These are phyloP conservation scores for Teinopalpus imperialis DNA, from an alignment of 2,888 invertebrate species.

Conservation along the genomic window DNA sequence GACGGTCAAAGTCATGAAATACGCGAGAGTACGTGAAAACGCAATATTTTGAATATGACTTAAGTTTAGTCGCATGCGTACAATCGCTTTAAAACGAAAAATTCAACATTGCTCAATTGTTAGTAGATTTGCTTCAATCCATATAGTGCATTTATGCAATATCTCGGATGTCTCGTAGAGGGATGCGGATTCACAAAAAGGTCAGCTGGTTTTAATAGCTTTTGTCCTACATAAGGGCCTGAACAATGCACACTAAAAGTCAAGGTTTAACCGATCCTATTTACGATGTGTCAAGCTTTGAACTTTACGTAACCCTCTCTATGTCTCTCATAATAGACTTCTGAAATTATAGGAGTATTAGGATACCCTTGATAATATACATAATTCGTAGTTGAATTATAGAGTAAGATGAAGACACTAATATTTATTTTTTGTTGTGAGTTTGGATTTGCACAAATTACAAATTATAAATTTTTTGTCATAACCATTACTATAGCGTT, in stretches of 20 bases:
- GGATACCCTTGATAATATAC: too few species aligned
- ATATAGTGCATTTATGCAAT: constrained; percentile 15
- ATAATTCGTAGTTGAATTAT: too few species aligned
- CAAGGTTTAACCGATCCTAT: constrained; percentile 17
- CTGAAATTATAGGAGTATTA: too few species aligned
- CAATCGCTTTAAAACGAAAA: neutral
- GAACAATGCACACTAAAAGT: constrained; percentile 22
- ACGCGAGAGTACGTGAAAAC: too few species aligned
- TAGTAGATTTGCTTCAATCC: neutral
- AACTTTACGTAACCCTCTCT: constrained; percentile 3
- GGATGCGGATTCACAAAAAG: constrained; percentile 24
- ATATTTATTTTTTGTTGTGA: too few species aligned
- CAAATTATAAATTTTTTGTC: too few species aligned
- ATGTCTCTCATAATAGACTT: neutral
- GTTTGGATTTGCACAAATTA: too few species aligned
- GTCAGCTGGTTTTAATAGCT: constrained; percentile 18
- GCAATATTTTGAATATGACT: too few species aligned
- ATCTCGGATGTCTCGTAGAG: constrained; percentile 9
- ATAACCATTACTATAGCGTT: too few species aligned
- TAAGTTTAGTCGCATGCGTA: too few species aligned
- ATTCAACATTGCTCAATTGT: constrained; percentile 2
- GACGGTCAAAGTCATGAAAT: too few species aligned
- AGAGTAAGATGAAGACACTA: too few species aligned
- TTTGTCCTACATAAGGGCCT: constrained; percentile 24
- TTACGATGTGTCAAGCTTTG: constrained; percentile 2